These are phyloP conservation scores for Papilio demoleus DNA, from an alignment of 2,888 invertebrate genomes.

Conservation along the genomic window DNA sequence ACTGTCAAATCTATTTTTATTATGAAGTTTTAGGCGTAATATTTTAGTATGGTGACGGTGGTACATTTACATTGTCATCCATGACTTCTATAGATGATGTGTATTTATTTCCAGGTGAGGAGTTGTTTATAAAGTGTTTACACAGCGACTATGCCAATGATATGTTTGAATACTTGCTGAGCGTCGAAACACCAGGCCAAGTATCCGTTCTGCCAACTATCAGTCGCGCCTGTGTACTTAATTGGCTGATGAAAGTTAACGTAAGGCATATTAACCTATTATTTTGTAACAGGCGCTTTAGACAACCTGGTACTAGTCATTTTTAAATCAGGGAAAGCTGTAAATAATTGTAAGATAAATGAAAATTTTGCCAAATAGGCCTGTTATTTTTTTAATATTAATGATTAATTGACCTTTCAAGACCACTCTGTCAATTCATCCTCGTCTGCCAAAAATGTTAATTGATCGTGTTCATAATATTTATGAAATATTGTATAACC, in stretches of 20 bases:
- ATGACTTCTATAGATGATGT: neutral
- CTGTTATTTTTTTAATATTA: neutral
- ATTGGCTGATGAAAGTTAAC: conserved; percentile 74
- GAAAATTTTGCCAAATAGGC: too few species aligned
- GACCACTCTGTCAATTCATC: neutral
- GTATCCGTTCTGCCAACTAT: conserved; percentile 52
- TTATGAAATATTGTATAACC: conserved; percentile 15
- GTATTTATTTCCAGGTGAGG: conserved; percentile 34
- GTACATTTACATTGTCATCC: neutral
- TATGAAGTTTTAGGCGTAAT: neutral
- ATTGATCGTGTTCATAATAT: neutral
- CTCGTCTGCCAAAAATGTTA: neutral
- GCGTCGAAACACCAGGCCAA: conserved; percentile 51
- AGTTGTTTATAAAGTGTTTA: conserved; percentile 53
- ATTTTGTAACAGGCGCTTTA: conserved; percentile 2
- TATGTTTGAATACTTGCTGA: conserved; percentile 59
- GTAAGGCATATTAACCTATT: conserved; percentile 55
- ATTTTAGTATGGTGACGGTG: neutral
- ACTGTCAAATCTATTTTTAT: neutral
- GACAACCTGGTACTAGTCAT: neutral
- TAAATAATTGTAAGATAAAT: too few species aligned
- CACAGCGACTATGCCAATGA: conserved; percentile 57
- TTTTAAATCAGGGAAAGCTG: too few species aligned
- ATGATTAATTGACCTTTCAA: neutral
- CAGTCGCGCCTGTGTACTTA: conserved; percentile 69